Evolutionary conservation across 1,140 invertebrate species (phyloP), one percentile per base, ranked within the genome.

Genomic region (Babylonia areolata): DNA sequence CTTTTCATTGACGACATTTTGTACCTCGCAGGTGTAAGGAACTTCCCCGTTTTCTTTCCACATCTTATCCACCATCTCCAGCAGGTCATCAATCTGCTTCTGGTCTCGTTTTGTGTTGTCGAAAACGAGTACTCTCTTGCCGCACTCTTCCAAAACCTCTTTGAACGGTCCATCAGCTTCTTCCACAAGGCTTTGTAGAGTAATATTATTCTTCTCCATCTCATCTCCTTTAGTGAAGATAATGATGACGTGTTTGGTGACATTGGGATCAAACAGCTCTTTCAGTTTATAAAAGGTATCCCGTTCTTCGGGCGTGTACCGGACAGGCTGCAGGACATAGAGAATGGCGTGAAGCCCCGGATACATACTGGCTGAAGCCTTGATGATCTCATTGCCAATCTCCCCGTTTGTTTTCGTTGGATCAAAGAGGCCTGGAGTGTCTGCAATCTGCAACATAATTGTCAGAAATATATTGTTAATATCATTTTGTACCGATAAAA

Each of bases 391-490:
- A 3, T 84, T 42, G 33, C n/a, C 77, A 3, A 84, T 75, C 0
- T 64, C 51, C 23, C 77, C 85, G 33, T 88, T 86, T 20, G 75
- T 35, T 31, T 46, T 73, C 20, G 39, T 58, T 2, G 85, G 85
- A 37, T 88, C 85, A 58, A 88, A 88, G 6, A 84, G n/a, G 9
- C 87, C 87, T 33, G 82, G 85, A n/a, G 82, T 86, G 33, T 88
- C 88, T 1, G 86, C 85, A 12, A 89, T 40, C n/a, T 71, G 35
- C 31, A 77, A 35, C 6, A 15, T 20, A 40, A 15, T 6, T 6
- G 9, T 77, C 39, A 37, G 39, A 77, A 9, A 15, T 15, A 20
- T 11, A 15, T 77, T 37, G 9, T 35, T 6, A 9, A 6, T 77
- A 11, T 73, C 23, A 73, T 54, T 12, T 54, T 54, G 51, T 12